Conservation (phyloP, 1,140 invertebrate species). For the Doryteuthis pealeii region DNA sequence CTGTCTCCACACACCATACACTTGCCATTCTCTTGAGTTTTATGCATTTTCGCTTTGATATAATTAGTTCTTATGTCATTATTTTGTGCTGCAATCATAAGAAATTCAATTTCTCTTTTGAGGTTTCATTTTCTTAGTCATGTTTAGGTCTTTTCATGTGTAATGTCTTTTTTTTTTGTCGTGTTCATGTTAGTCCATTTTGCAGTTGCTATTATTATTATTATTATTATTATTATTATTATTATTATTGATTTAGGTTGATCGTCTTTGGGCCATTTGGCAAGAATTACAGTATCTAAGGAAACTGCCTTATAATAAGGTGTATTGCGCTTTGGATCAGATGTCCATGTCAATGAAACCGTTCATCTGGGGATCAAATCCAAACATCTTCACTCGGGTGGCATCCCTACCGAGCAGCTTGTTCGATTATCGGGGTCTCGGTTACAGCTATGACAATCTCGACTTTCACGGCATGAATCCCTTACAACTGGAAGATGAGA, state of each 20-base stretch:
- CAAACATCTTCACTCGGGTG: slow-evolving; percentile 10
- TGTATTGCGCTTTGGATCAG: slow-evolving; percentile 28
- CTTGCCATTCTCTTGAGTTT: too few relatives aligned
- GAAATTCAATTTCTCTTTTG: too few relatives aligned
- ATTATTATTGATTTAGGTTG: not conserved
- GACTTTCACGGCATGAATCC: slow-evolving; percentile 15
- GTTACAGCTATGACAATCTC: slow-evolving; percentile 15
- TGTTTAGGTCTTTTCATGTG: too few relatives aligned
- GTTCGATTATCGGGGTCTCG: slow-evolving; percentile 29
- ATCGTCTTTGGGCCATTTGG: slow-evolving; percentile 23
- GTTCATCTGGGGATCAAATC: slow-evolving; percentile 20
- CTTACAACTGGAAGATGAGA: slow-evolving; percentile 20
- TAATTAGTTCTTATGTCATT: too few relatives aligned
- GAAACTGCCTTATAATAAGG: slow-evolving; percentile 23
- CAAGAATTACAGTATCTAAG: slow-evolving; percentile 26
- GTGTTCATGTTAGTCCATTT: too few relatives aligned
- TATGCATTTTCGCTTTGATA: too few relatives aligned
- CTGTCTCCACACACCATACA: too few relatives aligned
- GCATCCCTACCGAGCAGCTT: slow-evolving; percentile 25
- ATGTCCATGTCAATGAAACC: slow-evolving; percentile 22
- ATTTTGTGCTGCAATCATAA: too few relatives aligned
- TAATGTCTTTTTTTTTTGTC: too few relatives aligned
- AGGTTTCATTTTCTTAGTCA: too few relatives aligned
- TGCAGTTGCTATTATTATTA: too few relatives aligned
- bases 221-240: too few relatives aligned